Evolutionary conservation across 2,888 invertebrate species (phyloP), one percentile per base, ranked within the genome.

Genomic region (Microdon myrmicae): DNA sequence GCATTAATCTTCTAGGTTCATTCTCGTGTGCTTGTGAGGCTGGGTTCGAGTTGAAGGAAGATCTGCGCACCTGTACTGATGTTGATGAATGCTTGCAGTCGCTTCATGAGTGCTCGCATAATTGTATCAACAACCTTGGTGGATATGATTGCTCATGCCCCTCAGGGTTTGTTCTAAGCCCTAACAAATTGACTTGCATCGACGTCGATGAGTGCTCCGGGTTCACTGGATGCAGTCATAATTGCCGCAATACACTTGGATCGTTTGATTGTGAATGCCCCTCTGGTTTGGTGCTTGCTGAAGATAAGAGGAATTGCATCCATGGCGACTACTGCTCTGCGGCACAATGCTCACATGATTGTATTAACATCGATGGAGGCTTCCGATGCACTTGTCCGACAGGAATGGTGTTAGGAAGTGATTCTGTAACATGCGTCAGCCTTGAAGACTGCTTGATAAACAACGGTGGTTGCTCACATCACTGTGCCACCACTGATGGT

Each of bases 1-100:
- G 87, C 73, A 77, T 80, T 68, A 87, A 87, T 79, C 82, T 82
- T 70, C 73, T 81, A 66, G 86, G 87, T 69, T 81, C 83, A 9
- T 73, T 74, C 37, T 70, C 67, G 14, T 77, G 77, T 17, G 80
- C 81, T 25, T 87, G 86, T 68, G 81, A 80, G n/a, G 67, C 74
- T 3, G 79, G 81, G 4, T 80, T 77, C 44, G 76, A 79, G 39
- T 49, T 80, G 45, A 64, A 67, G 2, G 60, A 70, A 4, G 81
- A 81, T 64, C 74, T 76, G 3, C 73, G 67, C 13, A 74, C 71
- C 3, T 83, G 82, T 67, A 70, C 75, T 39, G 83, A 83, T 69
- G 73, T 81, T 10, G 78, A 83, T 60, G 83, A 83, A 68, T 83
- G 83, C 67, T 69, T 73, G 1, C 70, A 74, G 12, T 74, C 76